Conservation (phyloP, 2,113 vertebrate species). For the Bostrychus sinensis region DNA sequence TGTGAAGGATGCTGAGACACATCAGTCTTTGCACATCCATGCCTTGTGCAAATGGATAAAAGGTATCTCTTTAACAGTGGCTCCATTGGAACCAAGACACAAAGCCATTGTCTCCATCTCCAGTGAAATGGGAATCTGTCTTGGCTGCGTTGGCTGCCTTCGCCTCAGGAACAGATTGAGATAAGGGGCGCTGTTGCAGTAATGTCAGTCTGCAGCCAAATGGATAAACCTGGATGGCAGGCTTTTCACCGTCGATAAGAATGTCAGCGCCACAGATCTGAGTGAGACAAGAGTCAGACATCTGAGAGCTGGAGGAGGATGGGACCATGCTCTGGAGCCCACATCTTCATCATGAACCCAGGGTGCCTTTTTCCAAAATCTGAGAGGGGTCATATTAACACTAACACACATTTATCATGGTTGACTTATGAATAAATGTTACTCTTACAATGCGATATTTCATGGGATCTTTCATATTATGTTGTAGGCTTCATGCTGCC, state of each 20-base stretch:
- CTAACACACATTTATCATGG: constrained; percentile 30
- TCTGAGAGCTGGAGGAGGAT: constrained; percentile 53
- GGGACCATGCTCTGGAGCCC: constrained; percentile 23
- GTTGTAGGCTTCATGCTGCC: too few relatives aligned
- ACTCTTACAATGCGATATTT: too few relatives aligned
- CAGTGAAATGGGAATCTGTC: constrained; percentile 61
- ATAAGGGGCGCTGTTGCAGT: constrained; percentile 54
- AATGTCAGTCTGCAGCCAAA: constrained; percentile 70
- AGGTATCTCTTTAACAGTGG: constrained; percentile 25
- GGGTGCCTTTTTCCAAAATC: constrained; percentile 31
- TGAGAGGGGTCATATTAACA: constrained; percentile 15
- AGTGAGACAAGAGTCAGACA: constrained; percentile 59
- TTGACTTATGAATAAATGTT: constrained; percentile 27
- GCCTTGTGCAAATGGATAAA: constrained; percentile 25
- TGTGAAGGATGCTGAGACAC: background rate
- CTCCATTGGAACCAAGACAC: constrained; percentile 39
- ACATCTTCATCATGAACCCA: constrained; percentile 22
- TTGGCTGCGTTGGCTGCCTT: constrained; percentile 42
- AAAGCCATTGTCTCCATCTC: constrained; percentile 58
- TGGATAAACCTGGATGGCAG: constrained; percentile 67
- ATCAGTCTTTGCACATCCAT: constrained; percentile 15
- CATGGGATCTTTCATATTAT: too few relatives aligned
- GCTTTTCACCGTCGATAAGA: constrained; percentile 62
- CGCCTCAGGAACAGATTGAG: constrained; percentile 50
- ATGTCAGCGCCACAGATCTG: constrained; percentile 63